Evolutionary conservation across 2,888 invertebrate species (phyloP), one percentile per base, ranked within the genome.

Genomic region (Brachyopa scutellaris): DNA sequence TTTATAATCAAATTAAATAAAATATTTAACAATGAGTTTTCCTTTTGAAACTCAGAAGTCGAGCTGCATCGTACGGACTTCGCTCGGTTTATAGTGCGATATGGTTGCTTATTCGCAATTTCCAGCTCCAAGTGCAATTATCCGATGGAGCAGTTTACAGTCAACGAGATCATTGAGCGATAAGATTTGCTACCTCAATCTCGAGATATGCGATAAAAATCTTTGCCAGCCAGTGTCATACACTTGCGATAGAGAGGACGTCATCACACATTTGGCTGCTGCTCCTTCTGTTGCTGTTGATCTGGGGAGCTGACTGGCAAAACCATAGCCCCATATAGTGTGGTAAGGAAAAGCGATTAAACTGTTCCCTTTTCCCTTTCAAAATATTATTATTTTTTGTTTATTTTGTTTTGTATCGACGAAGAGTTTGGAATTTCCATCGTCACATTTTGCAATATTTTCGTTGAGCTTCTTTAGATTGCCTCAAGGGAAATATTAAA

Each of bases 131-230:
- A 62, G 57, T 61, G 57, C 77, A 45, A 61, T 77, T 72, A 82
- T 72, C 82, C 77, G 77, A 61, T 66, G 82, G 77, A 82, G 77
- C 66, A 82, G 76, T 77, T 82, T 82, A 59, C 82, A 82, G 77
- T 82, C 82, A 82, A 82, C 82, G 77, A 82, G 82, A 82, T 82
- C 82, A 82, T 72, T 77, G 70, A 49, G 77, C 82, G 82, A 82
- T 82, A 82, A 82, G 82, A 82, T 82, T 82, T 66, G 82, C 82
- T 82, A 82, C 82, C 53, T 82, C 77, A 82, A 82, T 82, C 70
- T 82, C 40, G 76, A 55, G 76, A 82, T 82, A 72, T 38, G 26
- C 66, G 82, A 82, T 82, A 49, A 72, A 66, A 82, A 82, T 82
- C 82, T 76, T 45, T 59, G 45, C 64, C 72, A 61, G 53, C n/a